Base-by-base conservation (phyloP, 2,888 invertebrate species). In the Sminthurides aquaticus region DNA sequence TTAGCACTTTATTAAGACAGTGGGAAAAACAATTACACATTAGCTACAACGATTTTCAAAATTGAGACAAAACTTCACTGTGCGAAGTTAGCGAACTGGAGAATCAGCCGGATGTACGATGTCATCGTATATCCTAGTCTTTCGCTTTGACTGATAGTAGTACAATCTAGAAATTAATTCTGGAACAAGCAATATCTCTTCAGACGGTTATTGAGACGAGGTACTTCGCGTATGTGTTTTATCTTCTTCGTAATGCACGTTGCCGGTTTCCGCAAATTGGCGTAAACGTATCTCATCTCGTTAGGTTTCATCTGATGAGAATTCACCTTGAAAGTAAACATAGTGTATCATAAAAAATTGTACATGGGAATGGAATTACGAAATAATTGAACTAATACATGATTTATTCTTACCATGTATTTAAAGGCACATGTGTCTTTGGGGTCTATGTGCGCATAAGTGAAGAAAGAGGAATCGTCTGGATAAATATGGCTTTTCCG, bases 361-460 rank as follows among this genome's bases (percentile, higher is more conserved):
- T n/a, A n/a, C n/a, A n/a, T n/a, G n/a, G n/a, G n/a, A n/a, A n/a
- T n/a, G n/a, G n/a, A n/a, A n/a, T n/a, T n/a, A n/a, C n/a, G n/a
- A n/a, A n/a, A n/a, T n/a, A n/a, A n/a, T n/a, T n/a, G n/a, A n/a
- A n/a, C n/a, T n/a, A n/a, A n/a, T n/a, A n/a, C n/a, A n/a, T n/a
- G n/a, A n/a, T n/a, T n/a, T n/a, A n/a, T n/a, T n/a, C 70, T 73
- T 60, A 76, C 74, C 68, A 75, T 71, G 26, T 67, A 63, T 49
- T 74, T 68, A 63, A 73, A 76, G 24, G 74, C 70, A 63, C 77
- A 77, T 5, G 71, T 64, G 63, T 75, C 72, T 48, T 72, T 71
- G 1, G 72, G 69, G 24, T 73, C 71, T 22, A 74, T 65, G 20
- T 67, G 70, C 18, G 67, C 58, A 49, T 74, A 74, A 8, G 72